Percentiles rank a stretch among this genome's conserved stretches.
Conservation (phyloP, 2,888 invertebrate species). For the Andricus quercusramuli region DNA sequence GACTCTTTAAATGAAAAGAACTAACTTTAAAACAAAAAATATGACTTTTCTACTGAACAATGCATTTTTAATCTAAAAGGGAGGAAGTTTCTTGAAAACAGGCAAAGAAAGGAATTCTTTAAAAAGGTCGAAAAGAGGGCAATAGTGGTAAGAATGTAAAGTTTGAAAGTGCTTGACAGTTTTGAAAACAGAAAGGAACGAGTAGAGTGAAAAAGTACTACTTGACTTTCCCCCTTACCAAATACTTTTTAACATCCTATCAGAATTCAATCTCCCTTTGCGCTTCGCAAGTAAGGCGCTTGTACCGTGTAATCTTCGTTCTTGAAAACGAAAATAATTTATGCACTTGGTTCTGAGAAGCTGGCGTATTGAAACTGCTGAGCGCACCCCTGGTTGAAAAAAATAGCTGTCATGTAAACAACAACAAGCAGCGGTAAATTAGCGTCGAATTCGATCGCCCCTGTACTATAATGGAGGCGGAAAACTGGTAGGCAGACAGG, state of each 20-base stretch:
- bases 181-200: background rate
- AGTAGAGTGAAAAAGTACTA: background rate
- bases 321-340: slow-evolving; percentile 36
- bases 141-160: no score
- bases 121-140: no score
- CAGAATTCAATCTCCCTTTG: slow-evolving; percentile 22
- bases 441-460: slow-evolving; percentile 34
- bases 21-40: no score
- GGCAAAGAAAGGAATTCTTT: no score
- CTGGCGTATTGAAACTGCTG: slow-evolving; percentile 1
- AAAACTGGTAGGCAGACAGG: slow-evolving; percentile 47
- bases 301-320: slow-evolving; percentile 34
- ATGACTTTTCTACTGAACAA: no score
- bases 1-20: no score
- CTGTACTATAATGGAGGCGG: background rate
- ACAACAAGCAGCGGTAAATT: slow-evolving; percentile 30
- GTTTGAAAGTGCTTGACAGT: no score
- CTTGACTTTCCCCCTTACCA: background rate
- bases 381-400: background rate
- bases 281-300: slow-evolving; percentile 14
- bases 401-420: slow-evolving; percentile 36
- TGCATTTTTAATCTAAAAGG: no score
- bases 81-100: no score
- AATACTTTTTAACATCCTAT: slow-evolving; percentile 22
- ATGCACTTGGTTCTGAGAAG: slow-evolving; percentile 32